Base-by-base conservation (phyloP, 1,140 invertebrate species). In the Bradynema listronoti region DNA sequence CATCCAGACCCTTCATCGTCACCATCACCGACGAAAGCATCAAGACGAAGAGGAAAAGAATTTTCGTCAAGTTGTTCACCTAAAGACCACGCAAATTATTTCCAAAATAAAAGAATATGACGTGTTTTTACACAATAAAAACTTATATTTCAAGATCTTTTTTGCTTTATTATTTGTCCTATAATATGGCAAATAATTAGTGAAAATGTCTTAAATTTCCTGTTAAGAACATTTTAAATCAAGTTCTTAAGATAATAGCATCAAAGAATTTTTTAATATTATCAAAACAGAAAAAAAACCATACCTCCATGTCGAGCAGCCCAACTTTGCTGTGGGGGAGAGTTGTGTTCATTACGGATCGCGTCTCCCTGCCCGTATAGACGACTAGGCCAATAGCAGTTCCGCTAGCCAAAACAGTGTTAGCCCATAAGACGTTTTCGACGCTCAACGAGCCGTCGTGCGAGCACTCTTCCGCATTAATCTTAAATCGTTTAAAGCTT, bases 341-440 rank as follows among this genome's bases (percentile, higher is more conserved):
- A 1, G 90, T 92, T 78, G 95, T 97, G 81, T 98, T 98, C 93
- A 98, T 98, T 1, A 95, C 87, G 66, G 88, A 90, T 58, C 63
- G 83, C 0, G 93, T 97, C 83, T 98, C 94, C 49, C 85, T 84
- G 9, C 94, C 91, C 22, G 94, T 98, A 78, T 98, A 99, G 58
- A 99, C 88, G 16, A 99, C 89, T 39, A 95, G 84, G 47, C 94
- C 93, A 19, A 94, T 84, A 1, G 83, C 83, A 55, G 90, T 89
- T 53, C 93, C 93, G n/a, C 90, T 93, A 1, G 94, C 93, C 1
- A 99, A 85, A 1, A 98, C 92, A 49, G 90, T 94, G 68, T 95
- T 96, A 4, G 93, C 90, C 95, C 95, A 99, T 16, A 99, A 79
- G 0, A 93, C 96, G 79, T 98, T 98, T 78, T 98, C 91, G 24